Base-by-base conservation (phyloP, 2,888 invertebrate species). In the Amitus sp. region DNA sequence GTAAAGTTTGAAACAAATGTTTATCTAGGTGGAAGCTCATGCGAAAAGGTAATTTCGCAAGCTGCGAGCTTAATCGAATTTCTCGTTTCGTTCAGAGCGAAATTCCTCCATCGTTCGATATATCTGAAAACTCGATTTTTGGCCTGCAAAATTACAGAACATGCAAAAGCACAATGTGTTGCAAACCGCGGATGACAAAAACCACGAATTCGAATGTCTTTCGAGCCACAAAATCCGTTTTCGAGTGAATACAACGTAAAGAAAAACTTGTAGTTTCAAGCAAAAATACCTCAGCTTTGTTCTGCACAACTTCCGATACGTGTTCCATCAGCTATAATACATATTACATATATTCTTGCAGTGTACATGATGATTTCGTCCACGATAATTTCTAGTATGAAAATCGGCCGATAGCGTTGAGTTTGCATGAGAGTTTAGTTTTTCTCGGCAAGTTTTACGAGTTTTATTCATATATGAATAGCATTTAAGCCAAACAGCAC, bases 291-390 rank as follows among this genome's bases (percentile, higher is more conserved):
- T 76, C 76, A 62, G 73, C 69, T 66, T 74, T 74, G 74, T 75
- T 76, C 73, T 76, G 76, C 78, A 75, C 15, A 13, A 43, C 75
- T 77, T 67, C 75, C 73, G 76, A 73, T 76, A 77, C 77, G 77
- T 76, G 75, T 76, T 76, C 77, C 74, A 78, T 78, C 76, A 76
- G 76, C 76, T 76, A 77, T 71, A 75, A 48, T 77, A n/a, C n/a
- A n/a, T n/a, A n/a, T n/a, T 74, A 76, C 75, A 76, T 71, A 75
- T 75, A 70, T 77, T 76, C 68, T 75, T 74, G 74, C n/a, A n/a
- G n/a, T n/a, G n/a, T n/a, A n/a, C n/a, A n/a, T n/a, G n/a, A n/a
- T n/a, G n/a, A n/a, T n/a, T n/a, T n/a, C n/a, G n/a, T 77, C 71
- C 77, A 74, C 69, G 67, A 69, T 73, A 5, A 18, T 43, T 43